Percentiles rank a stretch among this genome's conserved stretches.
Conservation (phyloP, 2,113 vertebrate species). For the Tetraodon nigroviridis region DNA sequence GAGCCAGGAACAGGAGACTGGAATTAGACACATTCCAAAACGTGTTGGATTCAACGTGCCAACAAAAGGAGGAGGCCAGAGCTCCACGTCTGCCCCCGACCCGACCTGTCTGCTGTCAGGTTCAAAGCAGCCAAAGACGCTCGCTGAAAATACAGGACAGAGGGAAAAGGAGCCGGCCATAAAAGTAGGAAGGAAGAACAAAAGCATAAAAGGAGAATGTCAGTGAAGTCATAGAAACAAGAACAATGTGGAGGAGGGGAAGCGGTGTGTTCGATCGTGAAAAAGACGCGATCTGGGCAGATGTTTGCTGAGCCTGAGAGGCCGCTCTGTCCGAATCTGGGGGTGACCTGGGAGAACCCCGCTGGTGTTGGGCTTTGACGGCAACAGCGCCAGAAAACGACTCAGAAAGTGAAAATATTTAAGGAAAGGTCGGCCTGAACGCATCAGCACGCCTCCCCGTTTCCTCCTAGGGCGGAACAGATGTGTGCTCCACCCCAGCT, state of each 20-base stretch:
- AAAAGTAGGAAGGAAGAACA: conserved; percentile 15
- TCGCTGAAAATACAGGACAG: conserved; percentile 2
- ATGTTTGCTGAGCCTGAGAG: conserved; percentile 50
- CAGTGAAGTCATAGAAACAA: conserved; percentile 22
- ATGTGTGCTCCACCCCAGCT: conserved; percentile 68
- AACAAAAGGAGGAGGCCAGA: neutral
- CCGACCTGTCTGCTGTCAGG: conserved; percentile 1
- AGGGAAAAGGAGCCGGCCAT: conserved; percentile 1
- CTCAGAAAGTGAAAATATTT: conserved; percentile 38
- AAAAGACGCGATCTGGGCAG: conserved; percentile 53
- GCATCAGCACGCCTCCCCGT: conserved; percentile 30
- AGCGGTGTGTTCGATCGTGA: conserved; percentile 46
- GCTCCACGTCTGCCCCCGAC: neutral
- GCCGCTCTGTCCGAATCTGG: conserved; percentile 41
- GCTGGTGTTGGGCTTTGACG: conserved; percentile 37
- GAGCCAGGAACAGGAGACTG: conserved; percentile 42
- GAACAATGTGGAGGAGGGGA: conserved; percentile 34
- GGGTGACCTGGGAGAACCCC: conserved; percentile 20
- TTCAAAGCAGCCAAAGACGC: conserved; percentile 3
- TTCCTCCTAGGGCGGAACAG: conserved; percentile 63
- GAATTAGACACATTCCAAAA: conserved; percentile 42
- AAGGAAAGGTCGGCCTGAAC: conserved; percentile 52
- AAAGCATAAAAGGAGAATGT: conserved; percentile 15
- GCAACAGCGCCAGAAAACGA: conserved; percentile 7
- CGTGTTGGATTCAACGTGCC: conserved; percentile 2